phyloP scores from a whole-genome alignment of 92 coral and sea anemone genomes.

The Siderastrea siderea region DNA sequence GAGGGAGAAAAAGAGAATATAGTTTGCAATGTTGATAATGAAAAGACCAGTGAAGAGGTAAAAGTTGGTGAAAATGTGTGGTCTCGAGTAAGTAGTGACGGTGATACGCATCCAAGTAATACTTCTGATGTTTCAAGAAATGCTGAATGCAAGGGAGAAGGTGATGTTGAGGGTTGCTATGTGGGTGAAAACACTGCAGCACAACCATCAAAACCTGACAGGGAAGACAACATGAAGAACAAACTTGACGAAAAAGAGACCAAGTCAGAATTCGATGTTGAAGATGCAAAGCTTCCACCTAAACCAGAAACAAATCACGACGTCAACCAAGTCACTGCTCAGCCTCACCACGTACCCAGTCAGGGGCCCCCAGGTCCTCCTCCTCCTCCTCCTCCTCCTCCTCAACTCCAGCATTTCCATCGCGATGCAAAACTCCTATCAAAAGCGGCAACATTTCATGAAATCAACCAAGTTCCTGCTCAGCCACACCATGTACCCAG shows the following conservation, averaged over 20 bases:
- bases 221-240: not conserved
- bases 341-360: constrained; percentile 8
- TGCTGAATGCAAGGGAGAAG: constrained; percentile 9
- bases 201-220: not conserved
- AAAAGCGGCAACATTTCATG: constrained; percentile 12
- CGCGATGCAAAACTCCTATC: constrained; percentile 7
- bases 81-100: not conserved
- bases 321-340: constrained; percentile 3
- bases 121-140: not conserved
- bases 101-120: not conserved
- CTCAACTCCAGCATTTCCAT: not conserved
- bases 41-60: not conserved
- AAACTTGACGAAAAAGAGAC: constrained; percentile 2
- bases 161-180: not conserved
- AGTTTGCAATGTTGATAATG: constrained; percentile 8
- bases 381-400: not conserved
- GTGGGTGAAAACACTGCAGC: not conserved
- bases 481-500: constrained; percentile 48
- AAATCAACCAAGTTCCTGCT: constrained; percentile 7
- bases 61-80: not conserved
- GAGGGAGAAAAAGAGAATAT: constrained; percentile 11
- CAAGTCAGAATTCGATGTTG: not conserved
- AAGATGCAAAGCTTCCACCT: not conserved
- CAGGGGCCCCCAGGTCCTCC: not conserved
- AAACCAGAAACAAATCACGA: not conserved